Evolutionary conservation across 1,140 invertebrate genomes (phyloP), one percentile per base, ranked within the genome.

Genomic region (Chlorops oryzae): DNA sequence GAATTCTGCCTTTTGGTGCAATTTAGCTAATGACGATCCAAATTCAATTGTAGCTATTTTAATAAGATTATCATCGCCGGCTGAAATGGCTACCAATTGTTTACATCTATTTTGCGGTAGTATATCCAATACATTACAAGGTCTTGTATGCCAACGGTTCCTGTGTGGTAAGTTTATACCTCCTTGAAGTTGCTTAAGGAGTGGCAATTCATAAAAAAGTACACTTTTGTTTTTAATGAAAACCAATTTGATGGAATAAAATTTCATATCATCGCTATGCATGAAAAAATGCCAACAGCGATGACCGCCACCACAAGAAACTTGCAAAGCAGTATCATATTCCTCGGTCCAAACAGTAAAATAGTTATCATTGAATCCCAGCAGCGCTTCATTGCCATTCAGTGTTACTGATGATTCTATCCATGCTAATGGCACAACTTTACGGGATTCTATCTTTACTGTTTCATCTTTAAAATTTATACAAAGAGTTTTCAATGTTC

Each of bases 301-400:
- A 57, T 69, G 63, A 2, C 63, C 68, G 10, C 69, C 69, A 10
- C 68, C 68, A 27, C 68, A 69, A 5, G 56, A 46, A 9, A 70
- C 25, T 23, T 71, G 59, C n/a, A 63, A 18, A 0, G 62, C 37
- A 3, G 65, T 51, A 43, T 61, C 65, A 17, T 59, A 37, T 3
- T 59, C 32, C n/a, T 54, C 45, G 10, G 59, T 59, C 63, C 68
- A 70, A 17, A 50, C 55, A 5, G 67, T 57, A 51, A 71, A 52
- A 42, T 65, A 62, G 48, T 71, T 62, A 28, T 70, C 63, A 48
- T 71, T 69, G 25, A 71, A 71, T 7, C 69, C 69, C 4, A 69
- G 43, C 3, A 69, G 17, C 0, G 56, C 49, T 3, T 44, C 55
- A 17, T 55, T 51, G 34, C 62, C 55, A 15, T 42, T 21, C 22